Conservation (phyloP, 2,113 vertebrate species). For the Microcebus murinus region DNA sequence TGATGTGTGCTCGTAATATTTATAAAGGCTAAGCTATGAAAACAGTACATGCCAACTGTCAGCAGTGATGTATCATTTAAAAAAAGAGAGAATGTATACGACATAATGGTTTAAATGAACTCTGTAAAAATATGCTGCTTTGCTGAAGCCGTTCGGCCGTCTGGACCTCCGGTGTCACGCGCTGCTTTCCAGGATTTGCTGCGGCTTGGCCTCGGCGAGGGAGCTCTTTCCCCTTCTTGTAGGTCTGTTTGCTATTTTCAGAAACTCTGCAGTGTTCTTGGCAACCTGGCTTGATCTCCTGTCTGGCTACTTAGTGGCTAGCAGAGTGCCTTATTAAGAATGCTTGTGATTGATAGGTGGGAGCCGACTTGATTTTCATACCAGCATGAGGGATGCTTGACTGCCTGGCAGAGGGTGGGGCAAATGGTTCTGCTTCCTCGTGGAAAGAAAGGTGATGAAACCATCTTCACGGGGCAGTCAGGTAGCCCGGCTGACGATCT, state of each 20-base stretch:
- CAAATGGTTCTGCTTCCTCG: slow-evolving; percentile 63
- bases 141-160: slow-evolving; percentile 59
- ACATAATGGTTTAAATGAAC: slow-evolving; percentile 81
- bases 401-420: neutral
- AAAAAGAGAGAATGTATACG: slow-evolving; percentile 74
- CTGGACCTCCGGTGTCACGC: slow-evolving; percentile 6
- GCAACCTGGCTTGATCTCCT: neutral
- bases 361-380: neutral
- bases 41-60: slow-evolving; percentile 81
- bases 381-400: neutral
- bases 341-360: neutral
- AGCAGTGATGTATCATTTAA: slow-evolving; percentile 82
- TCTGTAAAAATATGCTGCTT: slow-evolving; percentile 73
- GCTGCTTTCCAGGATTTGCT: slow-evolving; percentile 74
- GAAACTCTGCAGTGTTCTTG: slow-evolving; percentile 2
- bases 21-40: slow-evolving; percentile 86
- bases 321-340: neutral
- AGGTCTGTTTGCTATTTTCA: slow-evolving; percentile 69
- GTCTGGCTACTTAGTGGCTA: slow-evolving; percentile 10
- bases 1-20: slow-evolving; percentile 86
- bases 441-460: slow-evolving; percentile 59
- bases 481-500: neutral
- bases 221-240: slow-evolving; percentile 42
- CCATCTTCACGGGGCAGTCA: slow-evolving; percentile 28
- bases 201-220: slow-evolving; percentile 31